Evolutionary conservation across 2,888 invertebrate genomes (phyloP), one percentile per base, ranked within the genome.

Genomic region (Spodoptera exigua): DNA sequence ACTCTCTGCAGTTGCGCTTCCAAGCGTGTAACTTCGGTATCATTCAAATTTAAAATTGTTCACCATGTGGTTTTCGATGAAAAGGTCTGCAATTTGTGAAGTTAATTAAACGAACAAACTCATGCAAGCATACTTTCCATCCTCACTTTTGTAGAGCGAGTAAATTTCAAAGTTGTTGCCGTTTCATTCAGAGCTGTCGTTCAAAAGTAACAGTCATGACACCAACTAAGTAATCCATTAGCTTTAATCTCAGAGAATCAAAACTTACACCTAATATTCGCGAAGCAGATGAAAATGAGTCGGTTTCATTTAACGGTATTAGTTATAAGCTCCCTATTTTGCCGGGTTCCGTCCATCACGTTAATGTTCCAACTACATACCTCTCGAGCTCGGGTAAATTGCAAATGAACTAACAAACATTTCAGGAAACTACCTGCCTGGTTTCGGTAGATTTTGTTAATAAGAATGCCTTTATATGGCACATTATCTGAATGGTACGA

Each of bases 261-360:
- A 65, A 69, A 61, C 54, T 34, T 21, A 53, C 57, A 61, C 59
- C 43, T 52, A 41, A 43, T 68, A 40, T 49, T 66, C 61, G 14
- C 49, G 35, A 54, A 65, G 62, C 43, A 59, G 60, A 70, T 66
- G 76, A 74, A 79, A 84, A 84, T 83, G 80, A 79, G 82, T 72
- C 73, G 79, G 81, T 83, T 82, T 83, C 81, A 82, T 86, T 85
- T 78, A 69, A 67, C 75, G 63, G 78, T 83, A 86, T 84, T 84
- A 83, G 81, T 74, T 66, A 74, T 74, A 78, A 77, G 72, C 66
- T 72, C 58, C 70, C 69, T 67, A 73, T 64, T 75, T 70, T 54
- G 65, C 58, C 41, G 67, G 65, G 65, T 70, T 61, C 71, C 70
- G 75, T 79, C 79, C 75, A 77, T 82, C 81, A 82, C 74, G 59